Percentiles rank a stretch among this genome's conserved stretches.
Evolutionary conservation across 2,797 vertebrate genomes (phyloP).

Genomic region (Thripadectes ignobilis): DNA sequence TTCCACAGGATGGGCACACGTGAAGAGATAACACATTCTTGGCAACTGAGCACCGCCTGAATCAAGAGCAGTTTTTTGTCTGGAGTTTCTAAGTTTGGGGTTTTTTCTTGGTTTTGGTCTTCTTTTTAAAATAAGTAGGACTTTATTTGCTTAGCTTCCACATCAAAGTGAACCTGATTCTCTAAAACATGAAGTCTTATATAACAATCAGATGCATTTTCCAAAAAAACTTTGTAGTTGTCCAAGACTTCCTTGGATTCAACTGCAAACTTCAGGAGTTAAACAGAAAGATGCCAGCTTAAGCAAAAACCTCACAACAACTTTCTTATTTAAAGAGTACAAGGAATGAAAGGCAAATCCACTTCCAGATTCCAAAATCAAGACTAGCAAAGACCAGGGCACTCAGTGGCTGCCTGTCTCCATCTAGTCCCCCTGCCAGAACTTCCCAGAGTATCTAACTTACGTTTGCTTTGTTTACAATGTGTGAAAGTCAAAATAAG

Average conservation of each 20-base stretch:
- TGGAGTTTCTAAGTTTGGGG: background rate
- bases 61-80: background rate
- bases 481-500: background rate
- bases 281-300: background rate
- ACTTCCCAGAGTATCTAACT: background rate
- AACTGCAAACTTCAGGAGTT: background rate
- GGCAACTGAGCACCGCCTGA: background rate
- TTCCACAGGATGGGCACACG: background rate
- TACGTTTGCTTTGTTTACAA: background rate
- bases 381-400: background rate
- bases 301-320: background rate
- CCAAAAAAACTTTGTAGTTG: background rate
- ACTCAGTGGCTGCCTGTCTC: background rate
- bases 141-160: background rate
- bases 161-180: background rate
- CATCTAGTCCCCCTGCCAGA: background rate
- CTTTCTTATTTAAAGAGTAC: background rate
- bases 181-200: background rate
- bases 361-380: background rate
- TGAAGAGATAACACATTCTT: background rate
- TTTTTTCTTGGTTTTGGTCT: background rate
- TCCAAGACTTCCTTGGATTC: background rate
- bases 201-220: background rate
- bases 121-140: background rate
- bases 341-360: background rate